Conservation (phyloP, 2,113 vertebrate species). For the Varanus salvator region DNA sequence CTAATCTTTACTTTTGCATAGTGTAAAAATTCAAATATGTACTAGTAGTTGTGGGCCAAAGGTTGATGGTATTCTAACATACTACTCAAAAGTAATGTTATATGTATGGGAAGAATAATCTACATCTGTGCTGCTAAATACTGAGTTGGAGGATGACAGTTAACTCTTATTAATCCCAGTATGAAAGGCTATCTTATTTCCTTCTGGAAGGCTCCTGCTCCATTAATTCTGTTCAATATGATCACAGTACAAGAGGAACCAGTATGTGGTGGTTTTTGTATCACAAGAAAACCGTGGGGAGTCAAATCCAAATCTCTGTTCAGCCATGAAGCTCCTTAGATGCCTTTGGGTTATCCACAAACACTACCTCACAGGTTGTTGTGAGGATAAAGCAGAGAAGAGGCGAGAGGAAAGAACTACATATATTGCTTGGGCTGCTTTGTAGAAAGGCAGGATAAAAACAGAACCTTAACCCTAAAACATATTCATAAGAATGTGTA, state of each 20-base stretch:
- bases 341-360: background rate
- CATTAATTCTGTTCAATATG: background rate
- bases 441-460: too few relatives aligned
- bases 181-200: background rate
- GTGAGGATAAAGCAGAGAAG: background rate
- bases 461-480: too few relatives aligned
- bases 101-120: too few relatives aligned
- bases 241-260: background rate
- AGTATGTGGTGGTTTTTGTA: background rate
- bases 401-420: background rate
- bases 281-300: background rate
- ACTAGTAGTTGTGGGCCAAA: background rate
- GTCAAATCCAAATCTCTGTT: background rate
- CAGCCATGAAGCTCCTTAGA: background rate
- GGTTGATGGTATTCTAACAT: too few relatives aligned
- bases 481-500: too few relatives aligned
- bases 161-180: background rate
- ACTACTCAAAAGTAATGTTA: too few relatives aligned
- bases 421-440: background rate
- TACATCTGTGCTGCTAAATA: background rate
- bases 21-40: background rate
- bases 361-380: background rate
- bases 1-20: background rate
- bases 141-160: background rate
- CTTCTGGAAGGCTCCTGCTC: background rate